Base-by-base conservation (phyloP, 1,140 invertebrate genomes). In the Tetragnatha versicolor region DNA sequence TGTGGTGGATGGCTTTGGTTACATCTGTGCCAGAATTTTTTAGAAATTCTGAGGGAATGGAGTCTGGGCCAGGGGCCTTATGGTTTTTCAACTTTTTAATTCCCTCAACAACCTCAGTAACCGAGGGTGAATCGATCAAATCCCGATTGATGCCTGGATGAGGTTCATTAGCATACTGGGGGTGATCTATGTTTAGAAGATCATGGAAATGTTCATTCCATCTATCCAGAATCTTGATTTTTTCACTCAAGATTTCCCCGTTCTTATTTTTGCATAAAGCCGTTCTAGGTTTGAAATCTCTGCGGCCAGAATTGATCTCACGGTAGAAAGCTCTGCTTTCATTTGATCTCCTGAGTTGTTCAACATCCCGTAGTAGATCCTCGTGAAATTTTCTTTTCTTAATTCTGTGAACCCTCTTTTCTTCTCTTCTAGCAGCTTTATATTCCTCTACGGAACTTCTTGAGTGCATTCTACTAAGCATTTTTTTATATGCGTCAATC, bases 31-130 rank as follows among this genome's bases (percentile, higher is more conserved):
- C n/a, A 42, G 39, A 7, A 42, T 42, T 42, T 42, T 42, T 42
- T 42, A 42, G 39, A 9, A 51, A 51, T 5, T 51, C 47, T 51
- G 47, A n/a, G 17, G 47, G 47, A 51, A 51, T 51, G 17, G 47
- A n/a, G 22, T 51, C 47, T 51, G 47, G 47, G 47, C 47, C 47
- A 51, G 47, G 47, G n/a, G 5, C 17, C 5, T 51, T 51, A 51
- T 51, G 47, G 17, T 51, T 51, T 51, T 51, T 51, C 22, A 51
- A 51, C 47, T 51, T 51, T 51, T 51, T 51, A n/a, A 51, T 51
- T 5, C 5, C 47, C 22, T 7, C 47, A 14, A 51, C 47, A 51
- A 51, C 47, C 22, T 51, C 47, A 51, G 47, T 20, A 51, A 51
- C 14, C n/a, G 47, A 51, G 5, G 47, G 47, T 51, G 47, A 20